Conservation (phyloP, 2,113 vertebrate species). For the Empidonax alnorum region DNA sequence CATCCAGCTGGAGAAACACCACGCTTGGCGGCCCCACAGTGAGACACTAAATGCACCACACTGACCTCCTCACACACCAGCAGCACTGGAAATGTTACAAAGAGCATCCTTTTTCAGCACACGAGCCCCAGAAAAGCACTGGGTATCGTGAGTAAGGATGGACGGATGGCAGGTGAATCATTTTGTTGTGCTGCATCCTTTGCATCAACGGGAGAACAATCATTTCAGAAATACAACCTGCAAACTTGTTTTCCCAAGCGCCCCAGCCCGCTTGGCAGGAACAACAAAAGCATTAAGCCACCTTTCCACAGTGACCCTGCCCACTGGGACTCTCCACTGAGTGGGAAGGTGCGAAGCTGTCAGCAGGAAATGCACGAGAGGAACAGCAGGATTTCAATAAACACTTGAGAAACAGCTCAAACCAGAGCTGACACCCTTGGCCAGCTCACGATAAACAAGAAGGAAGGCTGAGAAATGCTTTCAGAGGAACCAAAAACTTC, state of each 20-base stretch:
- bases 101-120: rapidly evolving
- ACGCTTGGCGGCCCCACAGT: background rate
- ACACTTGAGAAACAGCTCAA: background rate
- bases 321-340: background rate
- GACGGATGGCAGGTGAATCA: rapidly evolving
- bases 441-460: background rate
- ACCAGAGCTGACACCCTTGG: background rate
- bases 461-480: background rate
- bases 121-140: background rate
- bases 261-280: background rate
- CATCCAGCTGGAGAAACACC: background rate
- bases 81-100: rapidly evolving
- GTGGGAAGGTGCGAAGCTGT: background rate
- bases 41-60: rapidly evolving
- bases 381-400: background rate
- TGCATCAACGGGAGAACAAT: rapidly evolving
- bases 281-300: rapidly evolving
- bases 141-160: background rate
- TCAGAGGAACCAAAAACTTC: background rate
- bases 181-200: rapidly evolving
- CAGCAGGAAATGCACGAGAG: background rate
- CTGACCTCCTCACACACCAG: background rate
- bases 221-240: background rate
- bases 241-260: background rate
- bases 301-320: background rate